Evolutionary conservation across 2,113 vertebrate genomes (phyloP), one percentile per base, ranked within the genome.

Genomic region (Pyrgilauda ruficollis): DNA sequence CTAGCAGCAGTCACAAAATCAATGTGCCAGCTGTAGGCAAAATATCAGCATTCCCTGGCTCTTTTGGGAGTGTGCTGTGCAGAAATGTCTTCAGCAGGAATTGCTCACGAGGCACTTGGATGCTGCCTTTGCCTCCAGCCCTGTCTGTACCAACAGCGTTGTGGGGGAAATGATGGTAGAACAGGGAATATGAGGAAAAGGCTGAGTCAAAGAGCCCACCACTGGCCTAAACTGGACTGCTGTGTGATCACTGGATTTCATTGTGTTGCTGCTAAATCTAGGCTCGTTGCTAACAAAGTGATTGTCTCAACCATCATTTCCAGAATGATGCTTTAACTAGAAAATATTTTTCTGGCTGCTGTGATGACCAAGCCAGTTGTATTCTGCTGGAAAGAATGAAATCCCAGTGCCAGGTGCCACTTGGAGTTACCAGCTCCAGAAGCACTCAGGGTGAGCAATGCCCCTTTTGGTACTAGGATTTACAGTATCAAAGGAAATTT

Each of bases 321-420:
- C 43, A 85, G 53, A 94, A 83, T 73, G 28, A 43, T 70, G 62
- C 69, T 89, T 79, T 68, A 72, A 87, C 63, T 96, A 87, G 55
- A 93, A 80, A 92, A 79, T 76, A 78, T 53, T 62, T 87, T n/a
- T 43, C 70, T 59, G 61, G 78, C 96, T 95, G 90, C 53, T 85
- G 70, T 69, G 87, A 81, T 95, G 93, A 87, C 69, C 8, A 15
- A 72, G 87, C 79, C 96, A 81, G 88, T 92, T 23, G 9, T 93
- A 87, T 87, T 46, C 27, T 91, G 33, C 37, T n/a, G 84, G 92
- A 96, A 96, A 90, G 88, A 93, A 94, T 70, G 55, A 97, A 83
- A 97, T 97, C 77, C 94, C 79, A 76, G 69, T 91, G 72, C 91
- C 87, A 87, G 87, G 80, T 92, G 52, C 66, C 87, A 58, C 94